Conservation (phyloP, 2,888 invertebrate genomes). For the Odontothrips loti region DNA sequence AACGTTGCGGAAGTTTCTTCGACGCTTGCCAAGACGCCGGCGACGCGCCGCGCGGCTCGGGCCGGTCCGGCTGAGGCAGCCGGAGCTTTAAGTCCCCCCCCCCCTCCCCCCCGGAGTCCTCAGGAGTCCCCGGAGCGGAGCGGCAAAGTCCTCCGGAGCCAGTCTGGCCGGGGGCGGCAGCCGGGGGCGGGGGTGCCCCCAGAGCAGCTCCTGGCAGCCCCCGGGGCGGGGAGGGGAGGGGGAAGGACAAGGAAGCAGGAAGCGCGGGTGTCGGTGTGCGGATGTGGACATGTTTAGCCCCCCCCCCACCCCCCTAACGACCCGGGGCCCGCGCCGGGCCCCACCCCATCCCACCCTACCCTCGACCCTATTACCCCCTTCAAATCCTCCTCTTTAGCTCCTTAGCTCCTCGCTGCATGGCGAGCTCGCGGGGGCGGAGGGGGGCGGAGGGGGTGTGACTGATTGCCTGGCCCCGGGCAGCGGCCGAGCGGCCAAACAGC, state of each 20-base stretch:
- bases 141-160: too few relatives aligned
- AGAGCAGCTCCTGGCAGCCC: background rate
- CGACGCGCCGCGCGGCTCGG: background rate
- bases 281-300: slow-evolving; percentile 24
- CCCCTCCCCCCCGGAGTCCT: too few relatives aligned
- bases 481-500: background rate
- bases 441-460: background rate
- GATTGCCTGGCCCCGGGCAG: slow-evolving; percentile 12
- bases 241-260: background rate
- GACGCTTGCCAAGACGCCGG: slow-evolving; percentile 15
- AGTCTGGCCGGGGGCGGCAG: too few relatives aligned
- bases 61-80: background rate
- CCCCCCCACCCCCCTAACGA: slow-evolving; percentile 16
- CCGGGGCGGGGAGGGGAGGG: background rate
- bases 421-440: background rate
- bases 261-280: background rate
- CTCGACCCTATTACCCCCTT: slow-evolving; percentile 11
- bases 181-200: too few relatives aligned
- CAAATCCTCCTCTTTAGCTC: slow-evolving; percentile 17
- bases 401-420: slow-evolving; percentile 10
- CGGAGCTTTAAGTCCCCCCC: too few relatives aligned
- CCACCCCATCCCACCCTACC: background rate
- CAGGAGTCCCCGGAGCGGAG: too few relatives aligned
- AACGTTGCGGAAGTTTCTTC: slow-evolving; percentile 24
- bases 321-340: background rate